Evolutionary conservation across 2,113 vertebrate genomes (phyloP).

Genomic region (Nycticorax nycticorax): DNA sequence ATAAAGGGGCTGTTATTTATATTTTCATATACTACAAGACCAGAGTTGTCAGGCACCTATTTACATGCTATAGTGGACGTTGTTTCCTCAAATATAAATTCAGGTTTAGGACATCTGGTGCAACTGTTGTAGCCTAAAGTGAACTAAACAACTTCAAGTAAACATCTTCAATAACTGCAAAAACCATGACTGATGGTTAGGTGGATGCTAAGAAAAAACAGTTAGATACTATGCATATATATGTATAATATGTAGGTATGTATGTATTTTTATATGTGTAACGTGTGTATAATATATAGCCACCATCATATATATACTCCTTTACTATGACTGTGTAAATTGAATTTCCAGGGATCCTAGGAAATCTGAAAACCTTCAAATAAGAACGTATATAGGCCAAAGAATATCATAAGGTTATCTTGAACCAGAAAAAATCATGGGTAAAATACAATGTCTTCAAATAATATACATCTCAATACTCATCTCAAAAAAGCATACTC

Average conservation of each 20-base stretch:
- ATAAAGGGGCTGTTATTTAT: background rate
- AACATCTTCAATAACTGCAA: background rate
- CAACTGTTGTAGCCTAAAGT: background rate
- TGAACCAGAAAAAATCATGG: background rate
- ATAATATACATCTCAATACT: background rate
- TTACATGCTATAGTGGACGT: background rate
- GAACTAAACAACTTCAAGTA: background rate
- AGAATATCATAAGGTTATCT: background rate
- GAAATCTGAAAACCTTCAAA: background rate
- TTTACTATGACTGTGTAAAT: background rate
- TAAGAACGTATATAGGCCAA: background rate
- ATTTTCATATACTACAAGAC: background rate
- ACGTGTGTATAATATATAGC: background rate
- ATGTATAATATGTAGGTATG: background rate
- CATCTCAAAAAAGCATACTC: background rate
- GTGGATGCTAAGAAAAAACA: background rate
- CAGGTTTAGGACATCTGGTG: background rate
- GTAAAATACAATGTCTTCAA: background rate
- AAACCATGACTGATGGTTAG: background rate
- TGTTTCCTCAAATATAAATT: background rate
- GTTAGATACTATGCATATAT: background rate
- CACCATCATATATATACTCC: background rate
- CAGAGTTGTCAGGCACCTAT: background rate
- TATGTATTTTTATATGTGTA: background rate
- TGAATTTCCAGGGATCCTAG: background rate